These are phyloP conservation scores for Harmothoe impar DNA, from an alignment of 2,888 invertebrate genomes.

Conservation along the genomic window DNA sequence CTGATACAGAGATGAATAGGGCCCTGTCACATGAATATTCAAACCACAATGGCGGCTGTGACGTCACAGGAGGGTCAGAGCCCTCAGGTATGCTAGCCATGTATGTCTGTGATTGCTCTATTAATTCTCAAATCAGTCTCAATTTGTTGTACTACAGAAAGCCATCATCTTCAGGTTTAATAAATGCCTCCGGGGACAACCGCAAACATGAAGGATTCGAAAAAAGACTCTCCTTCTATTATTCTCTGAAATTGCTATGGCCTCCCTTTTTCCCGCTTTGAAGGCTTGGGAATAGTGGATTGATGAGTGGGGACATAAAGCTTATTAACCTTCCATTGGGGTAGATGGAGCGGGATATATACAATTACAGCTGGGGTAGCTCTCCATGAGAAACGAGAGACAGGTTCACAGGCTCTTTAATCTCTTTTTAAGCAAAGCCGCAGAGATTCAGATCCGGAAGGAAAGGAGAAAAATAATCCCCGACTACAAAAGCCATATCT, in stretches of 20 bases:
- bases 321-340: neutral
- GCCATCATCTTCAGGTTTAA: no score
- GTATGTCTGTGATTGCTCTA: no score
- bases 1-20: constrained; percentile 5
- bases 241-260: no score
- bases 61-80: neutral
- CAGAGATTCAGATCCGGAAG: neutral
- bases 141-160: no score
- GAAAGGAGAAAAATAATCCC: neutral
- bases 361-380: neutral
- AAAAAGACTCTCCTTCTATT: no score
- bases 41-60: neutral
- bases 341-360: constrained; percentile 14
- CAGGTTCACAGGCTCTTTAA: constrained; percentile 19
- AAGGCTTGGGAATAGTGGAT: neutral
- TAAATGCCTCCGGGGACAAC: no score
- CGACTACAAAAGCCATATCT: constrained; percentile 9
- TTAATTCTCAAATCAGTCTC: no score
- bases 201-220: no score
- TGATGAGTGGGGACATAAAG: neutral
- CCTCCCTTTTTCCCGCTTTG: neutral
- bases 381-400: neutral
- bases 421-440: constrained; percentile 24
- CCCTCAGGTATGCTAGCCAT: neutral
- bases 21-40: constrained; percentile 18